These are phyloP conservation scores for Drosophila nebulosa DNA, from an alignment of 1,140 invertebrate species.

Conservation along the genomic window DNA sequence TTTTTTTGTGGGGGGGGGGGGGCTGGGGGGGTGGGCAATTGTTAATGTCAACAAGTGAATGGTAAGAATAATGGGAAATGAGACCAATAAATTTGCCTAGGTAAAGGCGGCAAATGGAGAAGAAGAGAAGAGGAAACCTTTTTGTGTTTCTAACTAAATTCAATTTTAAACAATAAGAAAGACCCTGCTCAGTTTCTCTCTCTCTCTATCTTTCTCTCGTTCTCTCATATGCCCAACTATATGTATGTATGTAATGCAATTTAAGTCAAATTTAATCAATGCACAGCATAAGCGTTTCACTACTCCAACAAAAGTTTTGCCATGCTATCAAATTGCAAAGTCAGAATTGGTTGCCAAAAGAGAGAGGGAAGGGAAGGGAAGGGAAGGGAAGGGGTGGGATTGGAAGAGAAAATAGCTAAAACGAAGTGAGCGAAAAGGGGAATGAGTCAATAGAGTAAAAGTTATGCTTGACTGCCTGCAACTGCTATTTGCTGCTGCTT, in stretches of 20 bases:
- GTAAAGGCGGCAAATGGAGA: not conserved
- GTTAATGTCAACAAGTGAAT: conserved; percentile 62
- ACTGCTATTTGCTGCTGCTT: conserved; percentile 43
- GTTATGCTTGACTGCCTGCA: conserved; percentile 65
- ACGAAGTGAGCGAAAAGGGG: not conserved
- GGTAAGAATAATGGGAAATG: not conserved
- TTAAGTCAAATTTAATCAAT: conserved; percentile 78
- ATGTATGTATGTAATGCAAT: conserved; percentile 65
- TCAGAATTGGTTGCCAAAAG: not conserved
- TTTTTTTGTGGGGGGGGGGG: no score
- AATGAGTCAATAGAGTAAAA: conserved; percentile 66
- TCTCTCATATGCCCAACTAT: conserved; percentile 11
- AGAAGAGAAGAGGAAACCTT: not conserved
- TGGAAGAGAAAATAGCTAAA: not conserved
- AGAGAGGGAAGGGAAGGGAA: no score
- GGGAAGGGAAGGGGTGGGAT: not conserved
- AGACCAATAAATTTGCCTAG: not conserved
- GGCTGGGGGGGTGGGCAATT: no score
- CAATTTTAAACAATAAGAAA: conserved; percentile 63
- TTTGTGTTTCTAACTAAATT: conserved; percentile 42
- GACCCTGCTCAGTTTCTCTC: conserved; percentile 33
- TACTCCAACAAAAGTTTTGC: conserved; percentile 49
- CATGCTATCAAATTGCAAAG: conserved; percentile 61
- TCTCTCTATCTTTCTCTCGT: not conserved
- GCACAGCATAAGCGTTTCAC: conserved; percentile 48